Evolutionary conservation across 1,140 invertebrate genomes (phyloP).

Genomic region (Melipona quadrifasciata): DNA sequence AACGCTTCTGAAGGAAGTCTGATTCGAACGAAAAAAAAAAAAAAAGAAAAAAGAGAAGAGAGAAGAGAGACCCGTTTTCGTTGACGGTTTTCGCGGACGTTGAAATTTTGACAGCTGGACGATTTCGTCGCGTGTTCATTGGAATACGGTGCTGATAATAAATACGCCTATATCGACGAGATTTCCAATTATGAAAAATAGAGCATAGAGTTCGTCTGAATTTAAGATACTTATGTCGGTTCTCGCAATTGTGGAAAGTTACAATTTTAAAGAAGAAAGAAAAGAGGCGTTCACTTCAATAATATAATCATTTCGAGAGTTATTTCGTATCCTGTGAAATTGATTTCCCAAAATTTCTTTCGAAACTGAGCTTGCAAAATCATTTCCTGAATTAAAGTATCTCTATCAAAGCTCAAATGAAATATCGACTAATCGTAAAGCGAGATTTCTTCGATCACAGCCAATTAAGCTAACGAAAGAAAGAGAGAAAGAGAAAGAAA

Average conservation of each 20-base stretch:
- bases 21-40: slow-evolving; percentile 2
- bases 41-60: neutral
- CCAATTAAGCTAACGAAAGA: neutral
- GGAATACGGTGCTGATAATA: neutral
- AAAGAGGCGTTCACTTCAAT: no score
- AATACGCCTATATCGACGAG: no score
- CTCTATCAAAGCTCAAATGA: neutral
- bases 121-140: neutral
- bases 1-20: slow-evolving; percentile 23
- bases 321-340: neutral
- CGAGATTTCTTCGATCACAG: neutral
- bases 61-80: slow-evolving; percentile 2
- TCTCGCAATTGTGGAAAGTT: no score
- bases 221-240: no score
- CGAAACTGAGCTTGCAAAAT: neutral
- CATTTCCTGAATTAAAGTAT: neutral
- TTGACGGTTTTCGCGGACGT: neutral
- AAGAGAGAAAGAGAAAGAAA: neutral
- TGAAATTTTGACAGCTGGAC: neutral
- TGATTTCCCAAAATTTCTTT: neutral
- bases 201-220: no score
- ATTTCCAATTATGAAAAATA: no score
- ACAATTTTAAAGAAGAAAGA: no score
- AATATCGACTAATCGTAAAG: neutral
- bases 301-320: no score